Base-by-base conservation (phyloP, 1,140 invertebrate species). In the Muscidifurax raptorellus region DNA sequence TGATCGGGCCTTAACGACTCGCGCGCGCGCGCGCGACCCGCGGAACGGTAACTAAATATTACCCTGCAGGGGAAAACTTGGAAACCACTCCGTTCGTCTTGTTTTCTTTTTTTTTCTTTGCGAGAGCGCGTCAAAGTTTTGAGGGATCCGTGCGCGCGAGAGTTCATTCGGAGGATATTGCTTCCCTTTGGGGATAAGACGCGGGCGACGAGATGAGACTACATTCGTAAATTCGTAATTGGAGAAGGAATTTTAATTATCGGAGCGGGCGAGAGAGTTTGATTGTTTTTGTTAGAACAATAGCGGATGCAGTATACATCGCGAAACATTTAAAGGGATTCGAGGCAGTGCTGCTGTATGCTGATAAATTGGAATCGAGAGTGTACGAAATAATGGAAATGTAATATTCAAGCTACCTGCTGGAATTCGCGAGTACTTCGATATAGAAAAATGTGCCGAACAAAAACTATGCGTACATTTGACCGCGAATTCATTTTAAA, bases 1-100 rank as follows among this genome's bases (percentile, higher is more conserved):
- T 85, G 85, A 87, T 84, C 75, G 78, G n/a, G 82, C 67, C 64
- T 86, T 84, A 74, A 81, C 40, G 76, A 59, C 22, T 9, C 25
- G 32, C n/a, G 22, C 15, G 13, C 25, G 32, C n/a, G 22, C 15
- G 13, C 4, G 52, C 64, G 64, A 25, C 13, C 44, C 12, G 69
- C n/a, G 22, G 77, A 85, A 84, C 64, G 44, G 44, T 80, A 80
- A 84, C 52, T 66, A 84, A 77, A 74, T 84, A 80, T 84, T 83
- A 36, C 76, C 40, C 67, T 40, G 2, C 9, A 4, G 30, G 77
- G 47, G 59, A 83, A 77, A 83, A 64, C 66, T 71, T 77, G 9
- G 30, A 22, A 59, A 59, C 6, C 15, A 15, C 28, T 47, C 25
- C 25, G 30, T 67, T 44, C 78, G 15, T 72, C 7, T 72, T 72